Conservation (phyloP, 2,797 vertebrate genomes). For the Cheirogaleus major region DNA sequence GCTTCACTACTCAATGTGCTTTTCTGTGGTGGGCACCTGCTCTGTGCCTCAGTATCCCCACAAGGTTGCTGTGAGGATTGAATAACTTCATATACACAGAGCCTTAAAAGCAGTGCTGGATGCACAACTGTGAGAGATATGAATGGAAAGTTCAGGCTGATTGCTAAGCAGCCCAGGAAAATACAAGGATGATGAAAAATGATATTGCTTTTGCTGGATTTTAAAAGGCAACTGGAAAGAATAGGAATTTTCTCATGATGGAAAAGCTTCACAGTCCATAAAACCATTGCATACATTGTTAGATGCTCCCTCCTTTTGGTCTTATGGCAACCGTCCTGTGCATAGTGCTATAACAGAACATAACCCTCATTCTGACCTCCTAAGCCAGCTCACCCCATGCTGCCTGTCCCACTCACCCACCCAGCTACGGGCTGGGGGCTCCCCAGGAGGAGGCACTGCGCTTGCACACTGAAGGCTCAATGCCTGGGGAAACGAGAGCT, state of each 20-base stretch:
- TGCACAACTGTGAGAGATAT: accelerated
- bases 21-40: no score
- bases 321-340: neutral
- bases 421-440: neutral
- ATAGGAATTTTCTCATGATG: neutral
- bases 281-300: neutral
- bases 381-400: neutral
- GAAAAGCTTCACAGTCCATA: neutral
- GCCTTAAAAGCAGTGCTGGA: neutral
- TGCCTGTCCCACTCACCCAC: neutral
- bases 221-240: neutral
- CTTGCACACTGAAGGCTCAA: neutral
- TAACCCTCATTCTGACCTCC: neutral
- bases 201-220: neutral
- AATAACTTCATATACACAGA: neutral
- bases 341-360: neutral
- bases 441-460: neutral
- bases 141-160: neutral
- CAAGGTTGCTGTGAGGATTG: neutral
- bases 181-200: neutral
- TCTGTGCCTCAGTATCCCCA: neutral
- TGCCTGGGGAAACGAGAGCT: neutral
- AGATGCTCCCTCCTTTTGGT: neutral
- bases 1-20: neutral
- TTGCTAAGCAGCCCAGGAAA: neutral